A percentile compares a stretch with the other conserved stretches of the same genome.
phyloP scores from a whole-genome alignment of 1,140 invertebrate species.

The Lepidurus couesii region DNA sequence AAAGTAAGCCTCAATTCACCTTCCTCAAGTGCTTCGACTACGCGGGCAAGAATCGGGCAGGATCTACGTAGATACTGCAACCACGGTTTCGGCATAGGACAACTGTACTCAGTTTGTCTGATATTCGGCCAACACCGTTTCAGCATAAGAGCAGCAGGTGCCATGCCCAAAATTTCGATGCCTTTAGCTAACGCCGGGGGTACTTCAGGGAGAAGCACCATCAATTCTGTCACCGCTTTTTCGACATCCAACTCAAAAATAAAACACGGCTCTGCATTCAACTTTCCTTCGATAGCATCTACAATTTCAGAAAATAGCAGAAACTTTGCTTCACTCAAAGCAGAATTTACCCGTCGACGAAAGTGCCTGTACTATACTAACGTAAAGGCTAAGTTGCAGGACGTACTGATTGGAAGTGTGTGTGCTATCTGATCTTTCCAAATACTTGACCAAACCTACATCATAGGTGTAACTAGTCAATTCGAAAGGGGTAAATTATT shows the following conservation, averaged over 20 bases:
- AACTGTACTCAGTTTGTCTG: neutral
- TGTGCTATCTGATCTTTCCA: neutral
- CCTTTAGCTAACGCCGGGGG: neutral
- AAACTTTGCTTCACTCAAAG: neutral
- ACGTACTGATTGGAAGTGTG: conserved; percentile 4
- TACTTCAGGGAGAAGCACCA: neutral
- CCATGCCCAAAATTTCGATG: neutral
- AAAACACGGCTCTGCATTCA: neutral
- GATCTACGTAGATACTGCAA: neutral
- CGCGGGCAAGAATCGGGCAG: neutral
- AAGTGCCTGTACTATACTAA: neutral
- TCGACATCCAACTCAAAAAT: neutral
- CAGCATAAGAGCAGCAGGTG: neutral
- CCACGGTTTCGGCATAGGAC: neutral
- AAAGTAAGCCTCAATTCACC: neutral
- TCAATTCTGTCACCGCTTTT: neutral
- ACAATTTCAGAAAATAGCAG: neutral
- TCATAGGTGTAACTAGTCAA: neutral
- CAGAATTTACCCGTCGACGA: neutral
- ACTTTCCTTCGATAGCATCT: neutral
- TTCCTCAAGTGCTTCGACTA: neutral
- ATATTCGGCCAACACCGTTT: neutral
- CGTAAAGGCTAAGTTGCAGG: neutral
- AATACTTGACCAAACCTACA: neutral
- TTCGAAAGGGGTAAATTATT: neutral